phyloP scores from a whole-genome alignment of 2,797 vertebrate genomes.

The Okamejei kenojei region DNA sequence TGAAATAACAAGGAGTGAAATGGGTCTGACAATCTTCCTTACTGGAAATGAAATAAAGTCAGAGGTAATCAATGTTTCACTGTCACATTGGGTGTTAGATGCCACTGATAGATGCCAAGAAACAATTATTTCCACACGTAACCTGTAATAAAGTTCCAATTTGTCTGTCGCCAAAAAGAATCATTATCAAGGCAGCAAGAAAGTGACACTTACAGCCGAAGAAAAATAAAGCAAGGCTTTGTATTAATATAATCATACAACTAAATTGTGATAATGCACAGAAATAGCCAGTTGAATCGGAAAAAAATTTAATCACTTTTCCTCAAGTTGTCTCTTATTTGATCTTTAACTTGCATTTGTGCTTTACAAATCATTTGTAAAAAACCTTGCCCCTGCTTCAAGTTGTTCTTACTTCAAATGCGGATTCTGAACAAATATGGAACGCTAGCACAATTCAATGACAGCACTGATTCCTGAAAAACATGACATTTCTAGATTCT shows the following conservation, averaged over 20 bases:
- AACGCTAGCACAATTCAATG: background rate
- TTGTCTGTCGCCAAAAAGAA: background rate
- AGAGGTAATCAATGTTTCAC: background rate
- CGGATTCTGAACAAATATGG: background rate
- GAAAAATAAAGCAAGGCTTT: slow-evolving; percentile 17
- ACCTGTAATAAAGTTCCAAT: background rate
- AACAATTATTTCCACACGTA: background rate
- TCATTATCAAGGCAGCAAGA: background rate
- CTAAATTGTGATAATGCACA: background rate
- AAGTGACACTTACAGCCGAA: background rate
- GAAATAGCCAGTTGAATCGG: background rate
- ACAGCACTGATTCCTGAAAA: background rate
- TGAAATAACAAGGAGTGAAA: no score
- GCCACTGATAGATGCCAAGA: background rate
- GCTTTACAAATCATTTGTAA: background rate
- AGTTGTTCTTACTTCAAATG: background rate
- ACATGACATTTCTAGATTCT: background rate
- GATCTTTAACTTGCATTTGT: background rate
- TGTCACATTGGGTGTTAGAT: background rate
- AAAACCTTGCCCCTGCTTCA: background rate
- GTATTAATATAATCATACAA: background rate
- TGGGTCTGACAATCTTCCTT: background rate
- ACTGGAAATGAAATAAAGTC: background rate
- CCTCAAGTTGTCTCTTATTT: background rate
- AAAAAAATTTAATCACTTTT: slow-evolving; percentile 1